Conservation (phyloP, 1,140 invertebrate species). For the Theocolax elegans region DNA sequence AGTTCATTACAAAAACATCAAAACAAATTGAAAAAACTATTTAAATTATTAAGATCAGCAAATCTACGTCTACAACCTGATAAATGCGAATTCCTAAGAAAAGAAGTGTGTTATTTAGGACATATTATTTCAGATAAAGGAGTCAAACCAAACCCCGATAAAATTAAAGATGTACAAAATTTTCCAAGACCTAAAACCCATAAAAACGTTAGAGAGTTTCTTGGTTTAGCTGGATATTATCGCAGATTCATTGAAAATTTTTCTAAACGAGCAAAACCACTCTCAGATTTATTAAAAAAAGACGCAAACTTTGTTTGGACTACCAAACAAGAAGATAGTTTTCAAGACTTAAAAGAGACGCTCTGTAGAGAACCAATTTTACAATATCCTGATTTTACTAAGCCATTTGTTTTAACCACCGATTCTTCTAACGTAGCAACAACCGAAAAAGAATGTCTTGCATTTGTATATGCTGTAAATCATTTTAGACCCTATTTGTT, state of each 20-base stretch:
- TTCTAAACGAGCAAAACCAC: not conserved
- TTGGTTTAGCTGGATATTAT: conserved; percentile 5
- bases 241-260: conserved; percentile 8
- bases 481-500: no score
- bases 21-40: not conserved
- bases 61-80: not conserved
- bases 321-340: not conserved
- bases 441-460: not conserved
- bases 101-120: not conserved
- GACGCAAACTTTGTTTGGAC: not conserved
- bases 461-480: no score
- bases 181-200: not conserved
- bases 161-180: not conserved
- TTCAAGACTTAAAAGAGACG: not conserved
- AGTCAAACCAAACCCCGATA: not conserved
- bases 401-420: conserved; percentile 1
- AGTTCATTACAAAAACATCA: not conserved
- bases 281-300: not conserved
- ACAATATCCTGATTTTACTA: not conserved
- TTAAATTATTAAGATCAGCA: not conserved
- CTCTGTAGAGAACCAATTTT: not conserved
- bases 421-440: not conserved
- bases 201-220: conserved; percentile 6
- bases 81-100: conserved; percentile 14
- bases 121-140: not conserved